Conservation (phyloP, 2,888 invertebrate species). For the Tachina fera region DNA sequence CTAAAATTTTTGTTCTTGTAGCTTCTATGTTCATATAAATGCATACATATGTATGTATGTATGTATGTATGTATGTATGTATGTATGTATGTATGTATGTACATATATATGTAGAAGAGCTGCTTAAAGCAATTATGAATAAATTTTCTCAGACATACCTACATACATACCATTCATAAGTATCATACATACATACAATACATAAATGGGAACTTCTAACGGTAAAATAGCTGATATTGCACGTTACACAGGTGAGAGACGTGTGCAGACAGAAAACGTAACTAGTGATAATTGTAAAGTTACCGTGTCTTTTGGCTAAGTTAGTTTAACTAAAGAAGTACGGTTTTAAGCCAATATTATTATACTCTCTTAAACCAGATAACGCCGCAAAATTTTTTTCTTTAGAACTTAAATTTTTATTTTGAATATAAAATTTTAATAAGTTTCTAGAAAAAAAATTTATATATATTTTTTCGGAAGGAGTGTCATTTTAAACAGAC, state of each 20-base stretch:
- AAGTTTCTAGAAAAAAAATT: too few species aligned
- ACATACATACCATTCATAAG: slow-evolving; percentile 74
- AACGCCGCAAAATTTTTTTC: too few species aligned
- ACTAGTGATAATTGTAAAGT: slow-evolving; percentile 11
- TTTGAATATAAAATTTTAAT: too few species aligned
- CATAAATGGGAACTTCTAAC: slow-evolving; percentile 77
- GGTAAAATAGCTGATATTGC: slow-evolving; percentile 72
- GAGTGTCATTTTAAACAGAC: too few species aligned
- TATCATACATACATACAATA: slow-evolving; percentile 73
- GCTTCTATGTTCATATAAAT: not conserved
- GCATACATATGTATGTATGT: not conserved
- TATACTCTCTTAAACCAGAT: too few species aligned
- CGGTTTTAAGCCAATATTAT: too few species aligned
- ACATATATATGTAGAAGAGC: too few species aligned
- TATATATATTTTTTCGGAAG: too few species aligned
- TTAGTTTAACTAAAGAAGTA: not conserved
- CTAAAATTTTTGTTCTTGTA: slow-evolving; percentile 57
- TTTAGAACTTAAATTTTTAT: too few species aligned
- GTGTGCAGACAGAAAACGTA: slow-evolving; percentile 42
- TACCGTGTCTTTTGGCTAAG: not conserved
- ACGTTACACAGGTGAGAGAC: slow-evolving; percentile 56
- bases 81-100: too few species aligned
- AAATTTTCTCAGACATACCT: slow-evolving; percentile 75
- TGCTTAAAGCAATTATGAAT: slow-evolving; percentile 79
- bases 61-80: not conserved